Percentiles rank a stretch among this genome's conserved stretches.
Conservation (phyloP, 1,140 invertebrate genomes). For the Papilio aristodemus region DNA sequence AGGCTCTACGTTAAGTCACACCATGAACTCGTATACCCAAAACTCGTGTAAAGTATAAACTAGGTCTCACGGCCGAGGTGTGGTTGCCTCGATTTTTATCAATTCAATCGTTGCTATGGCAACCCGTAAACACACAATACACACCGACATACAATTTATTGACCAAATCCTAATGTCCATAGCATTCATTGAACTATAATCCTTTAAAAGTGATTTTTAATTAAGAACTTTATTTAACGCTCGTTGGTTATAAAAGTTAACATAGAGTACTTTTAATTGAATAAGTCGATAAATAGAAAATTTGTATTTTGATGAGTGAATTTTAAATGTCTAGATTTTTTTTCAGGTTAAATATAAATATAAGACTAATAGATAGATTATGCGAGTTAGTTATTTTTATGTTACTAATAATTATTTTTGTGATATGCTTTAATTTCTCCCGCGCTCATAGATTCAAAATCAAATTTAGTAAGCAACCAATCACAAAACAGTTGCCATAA, state of each 20-base stretch:
- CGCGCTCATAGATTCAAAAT: not conserved
- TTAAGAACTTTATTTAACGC: not conserved
- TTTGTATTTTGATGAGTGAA: too few species aligned
- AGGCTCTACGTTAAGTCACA: slow-evolving; percentile 19
- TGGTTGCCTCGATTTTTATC: slow-evolving; percentile 53
- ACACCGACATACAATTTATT: slow-evolving; percentile 54
- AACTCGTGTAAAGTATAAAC: slow-evolving; percentile 43
- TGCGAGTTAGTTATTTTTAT: not conserved
- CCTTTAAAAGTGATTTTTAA: not conserved
- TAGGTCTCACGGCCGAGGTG: slow-evolving; percentile 60
- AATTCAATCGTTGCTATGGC: slow-evolving; percentile 51
- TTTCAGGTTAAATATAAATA: too few species aligned
- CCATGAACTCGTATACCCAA: slow-evolving; percentile 34
- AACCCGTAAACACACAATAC: slow-evolving; percentile 62
- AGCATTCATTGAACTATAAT: slow-evolving; percentile 33
- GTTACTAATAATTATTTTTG: not conserved
- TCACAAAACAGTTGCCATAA: not conserved
- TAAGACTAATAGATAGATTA: not conserved
- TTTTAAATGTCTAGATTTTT: too few species aligned
- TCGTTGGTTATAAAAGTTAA: not conserved
- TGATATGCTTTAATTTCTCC: slow-evolving; percentile 13
- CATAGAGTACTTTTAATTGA: too few species aligned
- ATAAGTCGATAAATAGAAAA: too few species aligned
- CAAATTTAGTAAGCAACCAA: slow-evolving; percentile 5
- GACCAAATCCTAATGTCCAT: slow-evolving; percentile 55